Conservation (phyloP, 2,888 invertebrate genomes). For the Dione juno region DNA sequence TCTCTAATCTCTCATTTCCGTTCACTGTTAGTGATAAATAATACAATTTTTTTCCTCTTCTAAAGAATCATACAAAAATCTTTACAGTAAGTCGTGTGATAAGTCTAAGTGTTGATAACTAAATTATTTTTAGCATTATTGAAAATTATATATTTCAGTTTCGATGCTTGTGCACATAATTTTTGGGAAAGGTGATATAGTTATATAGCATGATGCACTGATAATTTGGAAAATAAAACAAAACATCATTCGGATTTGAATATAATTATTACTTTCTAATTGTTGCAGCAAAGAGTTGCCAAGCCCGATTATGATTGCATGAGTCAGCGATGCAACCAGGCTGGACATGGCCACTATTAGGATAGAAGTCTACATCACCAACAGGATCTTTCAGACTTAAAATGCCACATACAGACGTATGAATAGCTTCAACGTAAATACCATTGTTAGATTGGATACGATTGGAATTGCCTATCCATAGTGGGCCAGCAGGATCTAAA, state of each 20-base stretch:
- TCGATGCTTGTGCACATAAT: too few species aligned
- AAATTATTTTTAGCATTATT: too few species aligned
- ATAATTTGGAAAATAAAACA: conserved; percentile 4
- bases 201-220: too few species aligned
- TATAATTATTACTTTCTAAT: conserved; percentile 46
- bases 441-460: conserved; percentile 59
- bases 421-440: conserved; percentile 71
- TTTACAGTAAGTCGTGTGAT: too few species aligned
- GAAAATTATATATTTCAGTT: too few species aligned
- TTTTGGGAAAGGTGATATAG: too few species aligned
- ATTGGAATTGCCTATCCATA: conserved; percentile 57
- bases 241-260: neutral
- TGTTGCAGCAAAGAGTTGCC: conserved; percentile 58
- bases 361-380: conserved; percentile 83
- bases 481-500: conserved; percentile 72
- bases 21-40: too few species aligned
- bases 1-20: too few species aligned
- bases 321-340: conserved; percentile 59
- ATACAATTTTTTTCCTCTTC: too few species aligned
- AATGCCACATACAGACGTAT: conserved; percentile 63
- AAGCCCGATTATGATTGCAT: conserved; percentile 62
- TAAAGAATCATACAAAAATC: too few species aligned
- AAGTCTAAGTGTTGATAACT: too few species aligned
- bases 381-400: conserved; percentile 57
- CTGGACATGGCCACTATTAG: conserved; percentile 77